A percentile compares a stretch with the other conserved stretches of the same genome.
phyloP scores from a whole-genome alignment of 2,113 vertebrate genomes.

The Antechinus stuartii region DNA sequence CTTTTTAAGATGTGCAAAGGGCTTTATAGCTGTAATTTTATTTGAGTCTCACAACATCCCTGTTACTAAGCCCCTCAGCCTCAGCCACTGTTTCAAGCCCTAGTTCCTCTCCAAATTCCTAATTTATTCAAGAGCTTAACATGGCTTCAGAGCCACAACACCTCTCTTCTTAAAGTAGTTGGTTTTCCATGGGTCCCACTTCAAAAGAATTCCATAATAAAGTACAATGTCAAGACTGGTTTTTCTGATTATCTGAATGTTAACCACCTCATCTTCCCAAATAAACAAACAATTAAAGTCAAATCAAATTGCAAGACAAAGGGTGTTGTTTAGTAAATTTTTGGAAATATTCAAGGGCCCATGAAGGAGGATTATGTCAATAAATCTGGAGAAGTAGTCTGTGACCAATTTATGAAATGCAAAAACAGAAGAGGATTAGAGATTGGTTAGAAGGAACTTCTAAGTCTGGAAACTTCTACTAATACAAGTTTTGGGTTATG shows the following conservation, averaged over 20 bases:
- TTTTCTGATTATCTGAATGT: slow-evolving; percentile 81
- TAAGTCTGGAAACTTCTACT: neutral
- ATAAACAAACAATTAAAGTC: neutral
- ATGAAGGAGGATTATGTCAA: slow-evolving; percentile 86
- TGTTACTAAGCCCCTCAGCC: slow-evolving; percentile 87
- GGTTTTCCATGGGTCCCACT: slow-evolving; percentile 83
- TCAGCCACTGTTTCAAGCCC: slow-evolving; percentile 90
- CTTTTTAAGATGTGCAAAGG: slow-evolving; percentile 23
- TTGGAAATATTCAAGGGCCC: slow-evolving; percentile 80
- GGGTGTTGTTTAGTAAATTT: slow-evolving; percentile 77
- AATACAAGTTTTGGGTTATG: neutral
- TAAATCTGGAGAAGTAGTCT: neutral
- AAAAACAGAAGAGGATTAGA: neutral
- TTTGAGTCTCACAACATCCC: neutral
- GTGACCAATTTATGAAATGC: neutral
- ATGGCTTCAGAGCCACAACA: slow-evolving; percentile 87
- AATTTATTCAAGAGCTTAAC: slow-evolving; percentile 89
- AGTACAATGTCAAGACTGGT: slow-evolving; percentile 92
- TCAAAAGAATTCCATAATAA: slow-evolving; percentile 90
- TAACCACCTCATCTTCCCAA: slow-evolving; percentile 40
- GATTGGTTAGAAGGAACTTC: neutral
- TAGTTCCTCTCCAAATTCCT: slow-evolving; percentile 90
- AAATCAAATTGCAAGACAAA: slow-evolving; percentile 56
- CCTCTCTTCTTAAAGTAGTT: slow-evolving; percentile 87
- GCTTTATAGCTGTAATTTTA: neutral